These are phyloP conservation scores for Chaenocephalus aceratus DNA, from an alignment of 2,113 vertebrate genomes.

Conservation along the genomic window DNA sequence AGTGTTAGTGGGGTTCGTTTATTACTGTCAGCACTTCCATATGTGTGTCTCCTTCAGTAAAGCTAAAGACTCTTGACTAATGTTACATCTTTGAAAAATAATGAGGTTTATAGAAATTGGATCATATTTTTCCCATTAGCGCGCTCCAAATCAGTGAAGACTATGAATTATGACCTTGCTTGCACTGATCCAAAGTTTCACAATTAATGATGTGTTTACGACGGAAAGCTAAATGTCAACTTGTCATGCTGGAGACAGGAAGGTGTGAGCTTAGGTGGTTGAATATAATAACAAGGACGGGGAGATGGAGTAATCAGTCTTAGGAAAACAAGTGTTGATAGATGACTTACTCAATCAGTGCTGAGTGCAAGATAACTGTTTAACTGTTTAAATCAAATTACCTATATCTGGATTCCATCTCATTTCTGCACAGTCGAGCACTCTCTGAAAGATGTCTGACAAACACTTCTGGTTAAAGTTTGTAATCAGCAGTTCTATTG, in stretches of 20 bases:
- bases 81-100: background rate
- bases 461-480: too few species aligned
- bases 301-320: background rate
- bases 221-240: background rate
- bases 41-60: background rate
- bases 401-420: background rate
- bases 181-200: background rate
- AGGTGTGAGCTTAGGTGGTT: background rate
- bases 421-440: background rate
- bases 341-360: too few species aligned
- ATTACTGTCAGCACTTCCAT: background rate
- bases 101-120: background rate
- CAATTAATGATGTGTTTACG: conserved; percentile 4
- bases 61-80: background rate
- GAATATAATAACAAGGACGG: background rate
- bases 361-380: background rate
- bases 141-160: background rate
- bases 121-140: background rate
- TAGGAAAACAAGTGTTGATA: background rate
- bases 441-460: background rate
- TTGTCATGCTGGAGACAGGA: background rate
- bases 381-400: background rate
- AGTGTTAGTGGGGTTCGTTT: background rate
- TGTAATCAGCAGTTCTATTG: too few species aligned
- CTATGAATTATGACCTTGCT: background rate